Evolutionary conservation across 1,140 invertebrate species (phyloP).

Genomic region (Ceratina japonica): DNA sequence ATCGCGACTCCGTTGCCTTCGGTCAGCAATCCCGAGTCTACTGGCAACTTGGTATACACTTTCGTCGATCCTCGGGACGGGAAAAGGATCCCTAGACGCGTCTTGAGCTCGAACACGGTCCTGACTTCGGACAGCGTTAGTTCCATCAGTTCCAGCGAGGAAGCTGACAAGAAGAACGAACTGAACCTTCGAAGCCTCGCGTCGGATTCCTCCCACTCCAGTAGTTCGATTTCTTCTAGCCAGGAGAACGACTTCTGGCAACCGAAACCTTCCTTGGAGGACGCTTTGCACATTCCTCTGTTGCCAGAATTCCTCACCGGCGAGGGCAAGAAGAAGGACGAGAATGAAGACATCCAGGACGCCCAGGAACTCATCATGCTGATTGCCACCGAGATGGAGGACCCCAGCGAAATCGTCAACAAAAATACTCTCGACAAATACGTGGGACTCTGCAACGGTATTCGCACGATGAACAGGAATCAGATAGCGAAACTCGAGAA

Average conservation of each 20-base stretch:
- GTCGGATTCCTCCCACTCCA: not conserved
- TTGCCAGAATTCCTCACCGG: slow-evolving; percentile 80
- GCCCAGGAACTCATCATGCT: slow-evolving; percentile 79
- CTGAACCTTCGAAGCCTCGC: rapidly evolving
- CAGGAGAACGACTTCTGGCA: slow-evolving; percentile 63
- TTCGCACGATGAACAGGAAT: slow-evolving; percentile 81
- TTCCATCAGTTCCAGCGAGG: slow-evolving; percentile 34
- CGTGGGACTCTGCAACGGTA: slow-evolving; percentile 80
- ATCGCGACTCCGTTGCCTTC: slow-evolving; percentile 20
- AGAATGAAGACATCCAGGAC: slow-evolving; percentile 71
- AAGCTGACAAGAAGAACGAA: not conserved
- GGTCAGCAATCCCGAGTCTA: slow-evolving; percentile 69
- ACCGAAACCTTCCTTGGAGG: slow-evolving; percentile 75
- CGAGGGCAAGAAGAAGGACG: slow-evolving; percentile 72
- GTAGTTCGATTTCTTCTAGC: slow-evolving; percentile 24
- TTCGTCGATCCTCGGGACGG: slow-evolving; percentile 68
- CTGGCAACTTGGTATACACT: slow-evolving; percentile 81
- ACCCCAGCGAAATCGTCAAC: slow-evolving; percentile 80
- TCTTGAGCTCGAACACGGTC: not conserved
- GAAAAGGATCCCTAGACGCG: not conserved
- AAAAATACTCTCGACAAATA: slow-evolving; percentile 82
- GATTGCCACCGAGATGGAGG: slow-evolving; percentile 81
- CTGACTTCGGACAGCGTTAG: not conserved
- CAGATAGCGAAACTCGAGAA: slow-evolving; percentile 76
- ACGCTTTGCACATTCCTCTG: slow-evolving; percentile 77